Evolutionary conservation across 1,140 invertebrate genomes (phyloP).

Genomic region (Phenacoccus solenopsis): DNA sequence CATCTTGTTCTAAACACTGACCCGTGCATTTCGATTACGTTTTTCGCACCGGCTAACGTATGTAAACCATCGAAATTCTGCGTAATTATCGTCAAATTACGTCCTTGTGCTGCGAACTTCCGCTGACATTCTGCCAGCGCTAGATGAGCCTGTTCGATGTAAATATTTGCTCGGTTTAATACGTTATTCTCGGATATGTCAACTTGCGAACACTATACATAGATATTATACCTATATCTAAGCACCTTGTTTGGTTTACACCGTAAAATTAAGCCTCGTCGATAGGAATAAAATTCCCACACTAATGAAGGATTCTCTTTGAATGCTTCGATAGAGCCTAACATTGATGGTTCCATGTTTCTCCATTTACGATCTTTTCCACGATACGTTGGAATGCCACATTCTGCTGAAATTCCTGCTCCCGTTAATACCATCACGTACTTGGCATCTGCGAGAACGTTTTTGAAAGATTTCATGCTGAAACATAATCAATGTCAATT

Average conservation of each 20-base stretch:
- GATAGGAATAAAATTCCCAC: conserved; percentile 69
- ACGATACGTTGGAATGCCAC: conserved; percentile 68
- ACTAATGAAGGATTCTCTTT: conserved; percentile 51
- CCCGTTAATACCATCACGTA: conserved; percentile 46
- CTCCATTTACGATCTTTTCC: conserved; percentile 66
- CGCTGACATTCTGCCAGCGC: conserved; percentile 67
- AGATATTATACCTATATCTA: background rate
- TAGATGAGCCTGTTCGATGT: conserved; percentile 54
- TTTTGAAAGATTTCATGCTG: background rate
- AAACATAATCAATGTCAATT: too few species aligned
- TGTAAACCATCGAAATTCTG: conserved; percentile 91
- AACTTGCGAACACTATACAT: too few species aligned
- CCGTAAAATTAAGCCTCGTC: conserved; percentile 47
- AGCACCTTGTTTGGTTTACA: conserved; percentile 51
- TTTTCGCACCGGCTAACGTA: conserved; percentile 60
- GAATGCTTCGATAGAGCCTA: conserved; percentile 56
- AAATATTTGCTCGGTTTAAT: too few species aligned
- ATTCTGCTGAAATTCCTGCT: conserved; percentile 66
- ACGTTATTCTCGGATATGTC: too few species aligned
- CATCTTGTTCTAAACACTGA: conserved; percentile 73
- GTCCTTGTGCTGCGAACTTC: conserved; percentile 40
- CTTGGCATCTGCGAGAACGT: background rate
- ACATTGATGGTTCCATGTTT: conserved; percentile 47
- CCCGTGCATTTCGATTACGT: conserved; percentile 81
- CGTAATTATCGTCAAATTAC: conserved; percentile 58